Evolutionary conservation across 2,113 vertebrate species (phyloP).

Genomic region (Odontesthes bonariensis): DNA sequence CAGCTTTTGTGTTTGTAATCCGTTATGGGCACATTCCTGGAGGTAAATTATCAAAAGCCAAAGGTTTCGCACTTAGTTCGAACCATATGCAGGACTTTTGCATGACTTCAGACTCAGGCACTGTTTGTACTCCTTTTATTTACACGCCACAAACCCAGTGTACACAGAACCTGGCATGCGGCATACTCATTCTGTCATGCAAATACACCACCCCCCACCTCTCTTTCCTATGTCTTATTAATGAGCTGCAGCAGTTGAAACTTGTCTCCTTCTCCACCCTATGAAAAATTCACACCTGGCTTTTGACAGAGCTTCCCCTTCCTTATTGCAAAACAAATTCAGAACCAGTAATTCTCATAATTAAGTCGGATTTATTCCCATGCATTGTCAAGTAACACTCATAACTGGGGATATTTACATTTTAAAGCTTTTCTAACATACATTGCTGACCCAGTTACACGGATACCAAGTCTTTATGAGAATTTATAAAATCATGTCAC

Average conservation of each 20-base stretch:
- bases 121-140: slow-evolving; percentile 5
- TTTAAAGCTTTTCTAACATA: neutral
- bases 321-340: neutral
- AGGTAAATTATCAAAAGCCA: neutral
- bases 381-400: neutral
- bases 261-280: slow-evolving; percentile 41
- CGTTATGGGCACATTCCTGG: neutral
- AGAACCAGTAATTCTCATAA: neutral
- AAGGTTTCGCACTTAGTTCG: neutral
- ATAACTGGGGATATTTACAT: neutral
- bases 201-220: neutral
- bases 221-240: slow-evolving; percentile 63
- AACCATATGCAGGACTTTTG: neutral
- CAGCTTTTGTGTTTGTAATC: neutral
- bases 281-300: slow-evolving; percentile 69
- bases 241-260: slow-evolving; percentile 62
- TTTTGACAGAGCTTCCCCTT: slow-evolving; percentile 3
- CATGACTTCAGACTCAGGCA: neutral
- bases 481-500: neutral
- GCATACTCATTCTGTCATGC: slow-evolving; percentile 4
- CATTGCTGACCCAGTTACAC: neutral
- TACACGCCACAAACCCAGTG: neutral
- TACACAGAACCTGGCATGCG: neutral
- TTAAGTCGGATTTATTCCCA: neutral
- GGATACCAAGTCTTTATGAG: neutral